Percentiles rank a stretch among this genome's conserved stretches.
These are phyloP conservation scores for Drosophila lacteicornis DNA, from an alignment of 1,140 invertebrate species.

Conservation along the genomic window DNA sequence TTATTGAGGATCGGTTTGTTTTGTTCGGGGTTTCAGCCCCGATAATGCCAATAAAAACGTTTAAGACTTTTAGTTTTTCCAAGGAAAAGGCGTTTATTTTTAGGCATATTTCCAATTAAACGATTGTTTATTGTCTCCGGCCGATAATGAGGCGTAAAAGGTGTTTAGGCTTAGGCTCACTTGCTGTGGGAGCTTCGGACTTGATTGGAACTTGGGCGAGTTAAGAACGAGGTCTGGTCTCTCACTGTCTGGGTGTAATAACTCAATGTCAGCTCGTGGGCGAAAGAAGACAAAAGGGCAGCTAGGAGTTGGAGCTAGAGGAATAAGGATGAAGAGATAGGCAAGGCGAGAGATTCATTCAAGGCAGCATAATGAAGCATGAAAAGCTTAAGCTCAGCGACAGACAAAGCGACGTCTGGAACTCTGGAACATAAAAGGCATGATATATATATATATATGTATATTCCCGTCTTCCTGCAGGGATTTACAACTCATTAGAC, in stretches of 20 bases:
- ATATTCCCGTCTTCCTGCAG: conserved; percentile 43
- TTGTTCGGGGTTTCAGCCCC: conserved; percentile 29
- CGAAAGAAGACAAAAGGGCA: conserved; percentile 57
- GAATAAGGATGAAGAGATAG: conserved; percentile 26
- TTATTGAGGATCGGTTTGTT: conserved; percentile 66
- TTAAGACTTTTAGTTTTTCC: conserved; percentile 53
- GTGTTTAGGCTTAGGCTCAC: conserved; percentile 46
- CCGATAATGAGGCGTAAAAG: conserved; percentile 47
- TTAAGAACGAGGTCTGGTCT: background rate
- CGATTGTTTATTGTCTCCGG: conserved; percentile 58
- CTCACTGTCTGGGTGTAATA: conserved; percentile 64
- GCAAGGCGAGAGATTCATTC: conserved; percentile 46
- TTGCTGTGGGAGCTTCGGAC: conserved; percentile 39
- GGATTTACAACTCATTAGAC: conserved; percentile 65
- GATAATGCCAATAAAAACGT: conserved; percentile 77
- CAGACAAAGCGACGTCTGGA: conserved; percentile 64
- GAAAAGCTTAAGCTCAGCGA: conserved; percentile 52
- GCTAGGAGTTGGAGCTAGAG: conserved; percentile 6
- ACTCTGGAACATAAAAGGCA: conserved; percentile 30
- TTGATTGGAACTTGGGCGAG: conserved; percentile 9
- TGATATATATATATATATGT: conserved; percentile 34
- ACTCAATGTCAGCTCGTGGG: conserved; percentile 63
- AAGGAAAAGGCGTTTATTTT: conserved; percentile 65
- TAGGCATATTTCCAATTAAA: conserved; percentile 79
- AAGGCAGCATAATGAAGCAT: conserved; percentile 70